Conservation (phyloP, 2,888 invertebrate genomes). For the Dione juno region DNA sequence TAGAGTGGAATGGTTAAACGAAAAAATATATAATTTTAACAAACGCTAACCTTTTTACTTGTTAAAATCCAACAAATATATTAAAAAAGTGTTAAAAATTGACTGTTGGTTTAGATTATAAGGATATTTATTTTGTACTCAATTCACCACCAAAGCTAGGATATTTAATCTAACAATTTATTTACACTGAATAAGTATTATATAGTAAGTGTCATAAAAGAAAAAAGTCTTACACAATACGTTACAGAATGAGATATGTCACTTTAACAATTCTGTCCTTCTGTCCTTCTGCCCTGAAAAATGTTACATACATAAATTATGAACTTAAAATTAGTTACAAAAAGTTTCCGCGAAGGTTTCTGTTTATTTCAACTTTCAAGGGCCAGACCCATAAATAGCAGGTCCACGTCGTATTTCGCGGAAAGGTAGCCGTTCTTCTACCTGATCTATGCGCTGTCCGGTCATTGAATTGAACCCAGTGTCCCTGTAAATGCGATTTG, state of each 20-base stretch:
- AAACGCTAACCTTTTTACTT: no score
- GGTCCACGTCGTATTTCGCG: constrained; percentile 66
- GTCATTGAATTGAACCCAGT: constrained; percentile 49
- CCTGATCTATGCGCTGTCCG: constrained; percentile 68
- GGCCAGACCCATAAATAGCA: constrained; percentile 64
- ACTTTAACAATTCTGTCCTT: background rate
- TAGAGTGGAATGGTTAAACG: no score
- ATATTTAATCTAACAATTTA: no score
- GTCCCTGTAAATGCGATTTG: constrained; percentile 9
- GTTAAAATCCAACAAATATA: no score
- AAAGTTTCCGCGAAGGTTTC: constrained; percentile 19
- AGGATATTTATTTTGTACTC: no score
- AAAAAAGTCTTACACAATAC: background rate
- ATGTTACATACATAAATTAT: background rate
- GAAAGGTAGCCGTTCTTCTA: constrained; percentile 71
- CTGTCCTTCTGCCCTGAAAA: background rate
- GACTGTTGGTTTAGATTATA: no score
- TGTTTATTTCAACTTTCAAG: constrained; percentile 51
- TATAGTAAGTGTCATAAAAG: background rate
- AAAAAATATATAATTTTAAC: no score
- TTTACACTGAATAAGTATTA: no score
- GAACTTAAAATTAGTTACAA: constrained; percentile 27
- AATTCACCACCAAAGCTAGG: no score
- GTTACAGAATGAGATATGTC: background rate
- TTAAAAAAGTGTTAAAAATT: no score